Base-by-base conservation (phyloP, 2,797 vertebrate genomes). In the Notoglanidium macrostoma region DNA sequence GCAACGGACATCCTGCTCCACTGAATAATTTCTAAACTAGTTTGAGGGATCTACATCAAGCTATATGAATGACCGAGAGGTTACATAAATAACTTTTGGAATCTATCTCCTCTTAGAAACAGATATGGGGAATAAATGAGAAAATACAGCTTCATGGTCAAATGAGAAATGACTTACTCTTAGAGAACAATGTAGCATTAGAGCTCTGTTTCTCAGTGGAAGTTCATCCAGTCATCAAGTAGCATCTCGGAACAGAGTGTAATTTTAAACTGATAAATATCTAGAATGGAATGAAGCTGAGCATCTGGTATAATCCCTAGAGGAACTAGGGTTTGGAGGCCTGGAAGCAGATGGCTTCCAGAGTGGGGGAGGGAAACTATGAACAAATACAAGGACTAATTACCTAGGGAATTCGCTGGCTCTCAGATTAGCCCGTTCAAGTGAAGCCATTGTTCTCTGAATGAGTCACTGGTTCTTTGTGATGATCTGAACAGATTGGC, bases 271-370 rank as follows among this genome's bases (percentile, higher is more conserved):
- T 61, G 44, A 65, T 85, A 78, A 77, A 54, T 82, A 61, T 79
- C 83, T 63, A n/a, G 76, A 82, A 86, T 68, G 83, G 83, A 86
- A 32, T 29, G 70, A 57, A 82, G 79, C 61, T 74, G 70, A 91
- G 83, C 87, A 91, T 91, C 87, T 91, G 90, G 77, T 61, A 2
- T 55, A 57, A 49, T 84, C 73, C 82, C 85, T 29, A 85, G 35
- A 73, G 51, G 35, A 74, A 19, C 59, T 29, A 51, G 76, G 68
- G 59, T 65, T 40, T 68, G 49, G 74, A 59, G 10, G n/a, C 44
- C 40, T 15, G 26, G 57, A 29, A 87, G 85, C 90, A 91, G 90
- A 91, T 91, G 90, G 83, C 72, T 57, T 72, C n/a, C 65, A 59
- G 73, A 40, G 74, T 59, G 87, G 86, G 86, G 86, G 83, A 46